These are phyloP conservation scores for Schrankia costaestrigalis DNA, from an alignment of 2,888 invertebrate species.

Conservation along the genomic window DNA sequence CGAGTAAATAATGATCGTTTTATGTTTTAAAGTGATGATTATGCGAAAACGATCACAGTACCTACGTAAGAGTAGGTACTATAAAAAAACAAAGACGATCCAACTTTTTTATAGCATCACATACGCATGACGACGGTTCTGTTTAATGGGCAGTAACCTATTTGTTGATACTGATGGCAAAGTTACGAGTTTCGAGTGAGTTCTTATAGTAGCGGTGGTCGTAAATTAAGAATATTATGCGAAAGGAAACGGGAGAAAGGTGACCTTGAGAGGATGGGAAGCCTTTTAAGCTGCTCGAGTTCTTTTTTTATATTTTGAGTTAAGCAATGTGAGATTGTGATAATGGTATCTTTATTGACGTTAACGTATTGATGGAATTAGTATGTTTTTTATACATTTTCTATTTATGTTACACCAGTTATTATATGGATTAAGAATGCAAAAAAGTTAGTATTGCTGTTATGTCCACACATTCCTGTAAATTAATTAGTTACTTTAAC, in stretches of 20 bases:
- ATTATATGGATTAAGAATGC: no score
- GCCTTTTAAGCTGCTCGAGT: constrained; percentile 20
- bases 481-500: no score
- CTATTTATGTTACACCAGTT: no score
- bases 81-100: constrained; percentile 17
- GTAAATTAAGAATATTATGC: constrained; percentile 39
- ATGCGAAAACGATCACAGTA: no score
- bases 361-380: no score
- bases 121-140: constrained; percentile 35
- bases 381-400: not conserved
- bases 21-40: no score
- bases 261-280: constrained; percentile 22
- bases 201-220: constrained; percentile 33
- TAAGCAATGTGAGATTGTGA: constrained; percentile 6
- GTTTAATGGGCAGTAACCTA: constrained; percentile 41
- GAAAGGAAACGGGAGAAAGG: constrained; percentile 20
- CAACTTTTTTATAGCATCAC: constrained; percentile 37
- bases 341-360: not conserved
- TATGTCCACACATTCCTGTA: no score
- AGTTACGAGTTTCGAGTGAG: constrained; percentile 38
- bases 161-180: constrained; percentile 32
- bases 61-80: no score
- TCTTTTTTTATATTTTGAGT: constrained; percentile 12
- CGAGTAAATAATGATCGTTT: no score
- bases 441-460: no score